These are phyloP conservation scores for Eublepharis macularius DNA, from an alignment of 2,113 vertebrate species.

Conservation along the genomic window DNA sequence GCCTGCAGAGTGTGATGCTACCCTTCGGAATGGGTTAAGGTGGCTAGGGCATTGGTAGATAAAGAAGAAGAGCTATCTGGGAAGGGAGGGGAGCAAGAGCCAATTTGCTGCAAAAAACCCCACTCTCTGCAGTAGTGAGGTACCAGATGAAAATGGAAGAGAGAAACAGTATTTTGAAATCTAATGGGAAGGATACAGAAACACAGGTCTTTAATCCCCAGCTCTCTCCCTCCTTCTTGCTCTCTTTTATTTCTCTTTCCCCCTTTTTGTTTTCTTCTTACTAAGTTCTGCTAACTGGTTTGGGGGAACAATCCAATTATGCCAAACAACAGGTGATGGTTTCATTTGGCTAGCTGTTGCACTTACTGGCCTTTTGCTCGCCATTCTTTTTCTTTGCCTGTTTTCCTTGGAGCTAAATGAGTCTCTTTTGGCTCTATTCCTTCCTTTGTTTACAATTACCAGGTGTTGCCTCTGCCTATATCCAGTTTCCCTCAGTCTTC, in stretches of 20 bases:
- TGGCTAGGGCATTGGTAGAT: constrained; percentile 2
- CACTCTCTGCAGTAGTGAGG: background rate
- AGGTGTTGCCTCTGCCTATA: background rate
- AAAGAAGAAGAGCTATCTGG: background rate
- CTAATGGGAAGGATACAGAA: constrained; percentile 10
- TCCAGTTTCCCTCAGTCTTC: background rate
- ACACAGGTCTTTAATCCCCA: background rate
- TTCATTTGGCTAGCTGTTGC: constrained; percentile 10
- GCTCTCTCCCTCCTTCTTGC: background rate
- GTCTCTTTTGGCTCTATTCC: background rate
- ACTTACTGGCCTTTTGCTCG: constrained; percentile 11
- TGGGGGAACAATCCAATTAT: constrained; percentile 2
- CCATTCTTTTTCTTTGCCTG: background rate
- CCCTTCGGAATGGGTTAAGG: background rate
- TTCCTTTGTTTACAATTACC: background rate
- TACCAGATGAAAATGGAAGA: background rate
- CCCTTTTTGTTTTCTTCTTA: background rate
- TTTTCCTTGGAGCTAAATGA: background rate
- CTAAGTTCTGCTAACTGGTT: background rate
- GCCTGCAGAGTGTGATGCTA: background rate
- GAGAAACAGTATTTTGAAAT: constrained; percentile 12
- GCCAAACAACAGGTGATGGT: background rate
- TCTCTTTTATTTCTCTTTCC: background rate
- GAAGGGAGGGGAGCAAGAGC: background rate
- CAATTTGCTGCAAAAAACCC: constrained; percentile 14